phyloP scores from a whole-genome alignment of 2,888 invertebrate species.

The Machimus rusticus region DNA sequence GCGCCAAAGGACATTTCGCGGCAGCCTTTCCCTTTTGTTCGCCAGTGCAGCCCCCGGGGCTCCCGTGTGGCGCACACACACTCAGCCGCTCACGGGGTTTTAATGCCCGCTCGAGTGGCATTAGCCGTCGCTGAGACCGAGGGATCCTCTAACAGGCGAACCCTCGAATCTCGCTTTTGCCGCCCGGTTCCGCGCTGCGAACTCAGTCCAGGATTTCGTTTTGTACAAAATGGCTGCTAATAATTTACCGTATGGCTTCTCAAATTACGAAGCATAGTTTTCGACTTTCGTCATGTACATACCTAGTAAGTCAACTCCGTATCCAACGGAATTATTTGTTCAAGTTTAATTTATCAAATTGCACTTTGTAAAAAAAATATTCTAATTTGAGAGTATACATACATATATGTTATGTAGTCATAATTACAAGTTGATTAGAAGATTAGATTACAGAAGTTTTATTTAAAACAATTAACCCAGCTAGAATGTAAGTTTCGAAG shows the following conservation, averaged over 20 bases:
- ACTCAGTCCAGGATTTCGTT: background rate
- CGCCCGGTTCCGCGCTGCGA: background rate
- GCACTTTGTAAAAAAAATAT: no score
- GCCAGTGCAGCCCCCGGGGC: background rate
- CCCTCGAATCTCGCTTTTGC: constrained; percentile 1
- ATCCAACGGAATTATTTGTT: no score
- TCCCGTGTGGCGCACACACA: background rate
- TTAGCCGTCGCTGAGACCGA: background rate
- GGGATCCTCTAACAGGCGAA: background rate
- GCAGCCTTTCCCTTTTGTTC: constrained; percentile 8
- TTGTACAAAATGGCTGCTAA: background rate
- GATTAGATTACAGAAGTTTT: no score
- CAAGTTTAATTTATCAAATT: no score
- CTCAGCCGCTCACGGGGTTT: background rate
- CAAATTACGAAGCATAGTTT: no score
- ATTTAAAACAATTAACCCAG: no score
- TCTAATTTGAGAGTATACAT: no score
- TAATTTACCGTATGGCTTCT: background rate
- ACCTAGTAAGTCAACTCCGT: no score
- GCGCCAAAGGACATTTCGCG: constrained; percentile 25
- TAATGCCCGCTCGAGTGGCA: background rate
- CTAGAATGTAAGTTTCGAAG: no score
- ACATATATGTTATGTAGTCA: no score
- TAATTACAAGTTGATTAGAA: no score
- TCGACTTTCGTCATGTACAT: no score